phyloP scores from a whole-genome alignment of 2,113 vertebrate genomes.

The Prochilodus magdalenae region DNA sequence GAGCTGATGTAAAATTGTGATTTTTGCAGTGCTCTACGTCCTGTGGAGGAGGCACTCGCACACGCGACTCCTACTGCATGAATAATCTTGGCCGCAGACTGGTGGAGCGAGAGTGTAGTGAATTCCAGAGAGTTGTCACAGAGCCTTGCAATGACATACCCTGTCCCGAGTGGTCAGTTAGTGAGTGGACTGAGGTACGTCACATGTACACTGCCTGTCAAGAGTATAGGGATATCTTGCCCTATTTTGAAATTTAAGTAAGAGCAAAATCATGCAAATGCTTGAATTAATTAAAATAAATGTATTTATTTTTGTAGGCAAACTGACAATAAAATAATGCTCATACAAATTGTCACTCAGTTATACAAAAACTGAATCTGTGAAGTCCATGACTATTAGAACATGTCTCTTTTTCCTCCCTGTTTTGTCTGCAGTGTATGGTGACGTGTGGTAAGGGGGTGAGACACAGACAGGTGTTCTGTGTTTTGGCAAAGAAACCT shows the following conservation, averaged over 20 bases:
- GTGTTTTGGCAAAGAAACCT: slow-evolving; percentile 80
- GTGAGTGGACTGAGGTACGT: slow-evolving; percentile 93
- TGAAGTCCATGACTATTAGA: neutral
- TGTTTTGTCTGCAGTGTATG: slow-evolving; percentile 79
- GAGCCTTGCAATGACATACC: slow-evolving; percentile 85
- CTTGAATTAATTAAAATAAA: no score
- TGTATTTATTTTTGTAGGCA: no score
- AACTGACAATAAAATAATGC: no score
- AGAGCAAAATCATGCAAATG: no score
- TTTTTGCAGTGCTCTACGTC: slow-evolving; percentile 88
- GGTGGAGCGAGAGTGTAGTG: slow-evolving; percentile 83
- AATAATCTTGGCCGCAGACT: slow-evolving; percentile 87
- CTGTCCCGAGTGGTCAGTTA: slow-evolving; percentile 88
- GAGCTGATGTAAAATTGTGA: neutral
- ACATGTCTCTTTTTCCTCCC: neutral
- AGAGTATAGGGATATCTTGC: no score
- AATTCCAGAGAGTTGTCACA: slow-evolving; percentile 73
- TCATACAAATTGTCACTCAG: neutral
- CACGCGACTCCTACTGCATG: slow-evolving; percentile 88
- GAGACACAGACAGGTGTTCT: slow-evolving; percentile 86
- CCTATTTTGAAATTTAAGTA: no score
- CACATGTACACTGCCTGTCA: neutral
- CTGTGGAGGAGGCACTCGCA: slow-evolving; percentile 85
- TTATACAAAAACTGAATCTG: no score
- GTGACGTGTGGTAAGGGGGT: slow-evolving; percentile 91